These are phyloP conservation scores for Dendrocincla tyrannina DNA, from an alignment of 2,797 vertebrate genomes.

Conservation along the genomic window DNA sequence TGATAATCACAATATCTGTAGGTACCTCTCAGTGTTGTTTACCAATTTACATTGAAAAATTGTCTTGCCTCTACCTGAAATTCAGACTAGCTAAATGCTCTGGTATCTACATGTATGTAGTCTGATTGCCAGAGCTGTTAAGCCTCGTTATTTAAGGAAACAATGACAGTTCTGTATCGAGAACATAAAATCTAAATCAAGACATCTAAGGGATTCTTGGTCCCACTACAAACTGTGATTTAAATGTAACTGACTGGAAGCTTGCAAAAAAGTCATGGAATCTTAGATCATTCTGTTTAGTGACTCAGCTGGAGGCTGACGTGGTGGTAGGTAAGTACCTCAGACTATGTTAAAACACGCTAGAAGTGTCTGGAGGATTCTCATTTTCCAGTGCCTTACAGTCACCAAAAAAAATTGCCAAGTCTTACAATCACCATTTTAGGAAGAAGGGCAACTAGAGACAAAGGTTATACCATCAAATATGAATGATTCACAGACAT, in stretches of 20 bases:
- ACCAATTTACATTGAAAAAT: not conserved
- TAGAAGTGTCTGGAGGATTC: not conserved
- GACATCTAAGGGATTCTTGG: not conserved
- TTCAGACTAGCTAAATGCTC: not conserved
- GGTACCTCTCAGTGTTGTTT: not conserved
- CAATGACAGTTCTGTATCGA: accelerated
- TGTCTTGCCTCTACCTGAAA: not conserved
- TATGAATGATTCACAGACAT: not conserved
- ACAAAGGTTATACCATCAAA: not conserved
- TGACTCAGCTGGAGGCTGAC: constrained; percentile 11
- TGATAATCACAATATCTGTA: not conserved
- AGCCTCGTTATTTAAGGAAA: not conserved
- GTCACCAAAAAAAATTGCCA: not conserved
- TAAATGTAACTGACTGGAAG: not conserved
- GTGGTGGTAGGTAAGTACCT: not conserved
- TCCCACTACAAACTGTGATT: not conserved
- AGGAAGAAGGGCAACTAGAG: not conserved
- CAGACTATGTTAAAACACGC: not conserved
- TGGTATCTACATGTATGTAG: not conserved
- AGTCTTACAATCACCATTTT: not conserved
- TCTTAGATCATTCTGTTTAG: not conserved
- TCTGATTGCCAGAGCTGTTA: not conserved
- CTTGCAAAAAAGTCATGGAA: not conserved
- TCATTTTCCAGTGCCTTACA: not conserved
- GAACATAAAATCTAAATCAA: not conserved